Percentiles rank a stretch among this genome's conserved stretches.
phyloP scores from a whole-genome alignment of 1,140 invertebrate species.

The Sycophila sp. region DNA sequence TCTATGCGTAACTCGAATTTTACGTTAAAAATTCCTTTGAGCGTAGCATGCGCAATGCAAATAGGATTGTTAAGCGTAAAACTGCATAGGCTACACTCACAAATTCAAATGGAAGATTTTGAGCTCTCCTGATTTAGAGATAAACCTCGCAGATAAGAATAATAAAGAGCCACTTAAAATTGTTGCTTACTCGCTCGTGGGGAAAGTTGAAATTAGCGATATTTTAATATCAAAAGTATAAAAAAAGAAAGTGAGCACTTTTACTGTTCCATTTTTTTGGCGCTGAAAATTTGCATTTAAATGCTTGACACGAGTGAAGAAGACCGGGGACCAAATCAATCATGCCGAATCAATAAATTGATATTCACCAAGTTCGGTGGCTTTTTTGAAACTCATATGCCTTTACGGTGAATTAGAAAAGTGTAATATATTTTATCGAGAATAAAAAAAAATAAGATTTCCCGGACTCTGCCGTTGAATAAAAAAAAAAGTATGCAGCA shows the following conservation, averaged over 20 bases:
- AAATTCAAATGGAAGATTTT: no score
- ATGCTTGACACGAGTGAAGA: no score
- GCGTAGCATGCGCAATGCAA: no score
- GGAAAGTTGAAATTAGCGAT: slow-evolving; percentile 15
- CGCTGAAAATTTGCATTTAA: not conserved
- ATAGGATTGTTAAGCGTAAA: no score
- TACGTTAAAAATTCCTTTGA: not conserved
- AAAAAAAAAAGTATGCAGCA: not conserved
- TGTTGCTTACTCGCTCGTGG: not conserved
- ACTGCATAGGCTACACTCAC: no score
- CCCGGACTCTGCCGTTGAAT: not conserved
- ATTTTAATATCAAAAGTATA: not conserved
- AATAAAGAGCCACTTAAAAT: not conserved
- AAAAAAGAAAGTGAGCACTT: slow-evolving; percentile 2
- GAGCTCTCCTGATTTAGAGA: no score
- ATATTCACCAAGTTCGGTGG: no score
- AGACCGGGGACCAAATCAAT: no score
- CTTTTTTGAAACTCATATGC: no score
- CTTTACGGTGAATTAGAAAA: no score
- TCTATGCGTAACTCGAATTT: not conserved
- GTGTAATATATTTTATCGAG: no score
- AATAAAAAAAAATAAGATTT: not conserved
- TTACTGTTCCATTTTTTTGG: not conserved
- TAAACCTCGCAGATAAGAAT: not conserved
- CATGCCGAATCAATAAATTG: no score